Evolutionary conservation across 2,888 invertebrate genomes (phyloP), one percentile per base, ranked within the genome.

Genomic region (Ypsolopha sequella): DNA sequence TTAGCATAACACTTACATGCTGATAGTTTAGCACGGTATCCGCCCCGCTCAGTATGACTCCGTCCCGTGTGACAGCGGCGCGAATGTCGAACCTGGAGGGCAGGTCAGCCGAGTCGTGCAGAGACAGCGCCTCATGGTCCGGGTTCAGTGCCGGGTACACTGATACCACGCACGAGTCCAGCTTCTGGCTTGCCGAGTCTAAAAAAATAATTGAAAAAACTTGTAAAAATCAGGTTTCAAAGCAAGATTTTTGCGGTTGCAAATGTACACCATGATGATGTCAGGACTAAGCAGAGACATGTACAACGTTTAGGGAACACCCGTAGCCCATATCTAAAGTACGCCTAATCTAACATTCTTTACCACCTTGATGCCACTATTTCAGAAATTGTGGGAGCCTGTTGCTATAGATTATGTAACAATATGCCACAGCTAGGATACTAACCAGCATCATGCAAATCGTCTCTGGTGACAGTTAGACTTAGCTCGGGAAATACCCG

Each of bases 81-180:
- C 92, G 90, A 64, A 95, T 91, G 65, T 92, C 93, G 70, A 93
- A 90, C 61, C 91, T 89, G 59, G 90, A 89, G 57, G 96, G 89
- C 76, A 93, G 89, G 33, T 78, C 80, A 10, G 80, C 74, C 53
- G 90, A 90, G 56, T 91, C 92, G 1, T 95, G 95, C 55, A 96
- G 89, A 34, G 91, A 88, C 57, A 97, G 88, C 60, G 94, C 95
- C 78, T 99, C 99, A 77, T 97, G 96, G 80, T 98, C 97, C 7
- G 97, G 96, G 87, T 98, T 96, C 60, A 99, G 86, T 7, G 96
- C 95, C 36, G 98, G 98, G 76, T 97, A 96, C 54, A 98, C 97
- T 45, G 95, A 93, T 52, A 99, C 93, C 55, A 94, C 94, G 80
- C 99, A 99, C 51, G 96, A 95, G 77, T 98, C 98, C 63, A 98